Evolutionary conservation across 2,888 invertebrate genomes (phyloP).

Genomic region (Eueremaeus valkanovi): DNA sequence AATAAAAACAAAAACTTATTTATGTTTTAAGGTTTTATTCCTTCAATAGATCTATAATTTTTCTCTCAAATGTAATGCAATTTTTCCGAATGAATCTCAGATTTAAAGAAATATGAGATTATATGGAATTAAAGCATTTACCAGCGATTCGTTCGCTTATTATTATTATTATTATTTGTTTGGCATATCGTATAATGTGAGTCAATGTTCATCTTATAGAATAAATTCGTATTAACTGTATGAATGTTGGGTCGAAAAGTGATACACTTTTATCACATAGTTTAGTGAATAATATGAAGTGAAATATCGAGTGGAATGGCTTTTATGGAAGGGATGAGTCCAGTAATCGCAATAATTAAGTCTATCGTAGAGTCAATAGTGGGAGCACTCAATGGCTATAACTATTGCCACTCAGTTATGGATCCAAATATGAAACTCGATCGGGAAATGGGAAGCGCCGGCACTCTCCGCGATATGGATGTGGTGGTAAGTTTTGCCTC

Average conservation of each 20-base stretch:
- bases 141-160: not conserved
- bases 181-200: not conserved
- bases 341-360: conserved; percentile 15
- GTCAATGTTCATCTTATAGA: not conserved
- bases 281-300: conserved; percentile 4
- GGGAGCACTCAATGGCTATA: no score
- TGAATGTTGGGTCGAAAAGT: not conserved
- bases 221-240: not conserved
- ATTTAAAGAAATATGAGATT: no score
- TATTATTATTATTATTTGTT: not conserved
- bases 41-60: no score
- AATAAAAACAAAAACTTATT: no score
- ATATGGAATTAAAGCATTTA: no score
- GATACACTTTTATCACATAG: conserved; percentile 6
- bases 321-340: conserved; percentile 4
- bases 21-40: no score
- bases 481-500: conserved; percentile 11
- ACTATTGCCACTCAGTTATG: no score
- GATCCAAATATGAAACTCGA: not conserved
- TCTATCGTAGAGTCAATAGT: conserved; percentile 4
- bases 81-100: no score
- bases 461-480: not conserved
- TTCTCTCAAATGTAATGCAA: no score
- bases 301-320: conserved; percentile 18
- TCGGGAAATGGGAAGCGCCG: conserved; percentile 14